Percentiles rank a stretch among this genome's conserved stretches.
phyloP scores from a whole-genome alignment of 2,888 invertebrate species.

The Erynnis tages region DNA sequence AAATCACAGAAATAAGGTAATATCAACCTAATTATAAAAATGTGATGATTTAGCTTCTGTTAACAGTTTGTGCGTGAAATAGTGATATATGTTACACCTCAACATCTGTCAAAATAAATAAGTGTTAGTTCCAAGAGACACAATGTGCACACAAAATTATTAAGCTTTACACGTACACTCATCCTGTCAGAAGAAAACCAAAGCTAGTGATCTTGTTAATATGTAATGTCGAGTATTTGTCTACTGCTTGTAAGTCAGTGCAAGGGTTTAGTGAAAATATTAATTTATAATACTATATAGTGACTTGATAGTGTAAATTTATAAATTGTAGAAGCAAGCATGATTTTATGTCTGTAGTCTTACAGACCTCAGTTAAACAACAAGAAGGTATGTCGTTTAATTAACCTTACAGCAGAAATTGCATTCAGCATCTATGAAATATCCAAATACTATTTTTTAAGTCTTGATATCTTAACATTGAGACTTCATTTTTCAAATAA shows the following conservation, averaged over 20 bases:
- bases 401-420: too few relatives aligned
- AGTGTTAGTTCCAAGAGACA: neutral
- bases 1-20: slow-evolving; percentile 78
- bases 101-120: slow-evolving; percentile 6
- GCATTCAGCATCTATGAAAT: too few relatives aligned
- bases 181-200: slow-evolving; percentile 7
- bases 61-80: slow-evolving; percentile 41
- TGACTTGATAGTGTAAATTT: too few relatives aligned
- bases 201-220: slow-evolving; percentile 7
- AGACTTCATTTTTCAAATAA: too few relatives aligned
- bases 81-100: slow-evolving; percentile 28
- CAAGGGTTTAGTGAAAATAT: neutral
- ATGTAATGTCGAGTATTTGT: slow-evolving; percentile 1
- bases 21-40: slow-evolving; percentile 53
- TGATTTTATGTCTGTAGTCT: too few relatives aligned
- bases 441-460: too few relatives aligned
- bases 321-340: too few relatives aligned
- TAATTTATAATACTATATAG: neutral
- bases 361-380: too few relatives aligned
- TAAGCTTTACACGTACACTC: neutral
- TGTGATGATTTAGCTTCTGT: slow-evolving; percentile 53
- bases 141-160: neutral
- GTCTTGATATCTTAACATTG: too few relatives aligned
- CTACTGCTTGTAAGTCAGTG: neutral
- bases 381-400: too few relatives aligned